Percentiles rank a stretch among this genome's conserved stretches.
Conservation (phyloP, 2,797 vertebrate species). For the Rhincodon typus region DNA sequence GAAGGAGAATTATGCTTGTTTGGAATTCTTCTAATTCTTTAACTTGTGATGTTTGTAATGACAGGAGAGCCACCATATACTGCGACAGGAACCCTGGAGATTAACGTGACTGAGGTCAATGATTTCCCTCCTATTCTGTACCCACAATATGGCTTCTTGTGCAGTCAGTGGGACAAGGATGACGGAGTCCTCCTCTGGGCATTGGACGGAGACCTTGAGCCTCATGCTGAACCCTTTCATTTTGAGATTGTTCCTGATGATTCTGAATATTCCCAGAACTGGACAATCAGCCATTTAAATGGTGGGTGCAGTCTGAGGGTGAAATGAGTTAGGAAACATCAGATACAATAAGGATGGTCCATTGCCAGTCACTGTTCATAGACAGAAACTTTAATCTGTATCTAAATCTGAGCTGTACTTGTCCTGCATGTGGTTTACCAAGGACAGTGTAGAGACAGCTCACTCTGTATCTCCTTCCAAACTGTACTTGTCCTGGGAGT, state of each 20-base stretch:
- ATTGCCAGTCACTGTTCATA: neutral
- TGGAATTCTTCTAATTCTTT: neutral
- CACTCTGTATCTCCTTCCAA: too few relatives aligned
- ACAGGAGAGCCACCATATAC: constrained; percentile 57
- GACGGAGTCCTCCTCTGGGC: constrained; percentile 69
- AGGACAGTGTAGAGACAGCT: too few relatives aligned
- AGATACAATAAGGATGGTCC: neutral
- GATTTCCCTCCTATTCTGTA: constrained; percentile 74
- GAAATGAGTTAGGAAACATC: neutral
- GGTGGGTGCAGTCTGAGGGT: constrained; percentile 53
- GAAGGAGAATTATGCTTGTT: neutral
- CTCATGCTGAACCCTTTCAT: constrained; percentile 76
- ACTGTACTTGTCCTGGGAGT: too few relatives aligned
- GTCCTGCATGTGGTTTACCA: too few relatives aligned
- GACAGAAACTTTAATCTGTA: neutral
- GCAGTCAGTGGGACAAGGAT: constrained; percentile 50
- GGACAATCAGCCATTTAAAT: constrained; percentile 74
- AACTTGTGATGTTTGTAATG: neutral
- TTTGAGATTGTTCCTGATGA: constrained; percentile 59
- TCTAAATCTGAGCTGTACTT: too few relatives aligned
- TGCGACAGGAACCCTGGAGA: constrained; percentile 65
- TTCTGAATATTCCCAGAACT: constrained; percentile 63
- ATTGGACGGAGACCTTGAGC: constrained; percentile 72
- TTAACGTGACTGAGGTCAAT: constrained; percentile 81
- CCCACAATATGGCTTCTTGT: constrained; percentile 57